Percentiles rank a stretch among this genome's conserved stretches.
phyloP scores from a whole-genome alignment of 2,113 vertebrate genomes.

The Anarrhichthys ocellatus region DNA sequence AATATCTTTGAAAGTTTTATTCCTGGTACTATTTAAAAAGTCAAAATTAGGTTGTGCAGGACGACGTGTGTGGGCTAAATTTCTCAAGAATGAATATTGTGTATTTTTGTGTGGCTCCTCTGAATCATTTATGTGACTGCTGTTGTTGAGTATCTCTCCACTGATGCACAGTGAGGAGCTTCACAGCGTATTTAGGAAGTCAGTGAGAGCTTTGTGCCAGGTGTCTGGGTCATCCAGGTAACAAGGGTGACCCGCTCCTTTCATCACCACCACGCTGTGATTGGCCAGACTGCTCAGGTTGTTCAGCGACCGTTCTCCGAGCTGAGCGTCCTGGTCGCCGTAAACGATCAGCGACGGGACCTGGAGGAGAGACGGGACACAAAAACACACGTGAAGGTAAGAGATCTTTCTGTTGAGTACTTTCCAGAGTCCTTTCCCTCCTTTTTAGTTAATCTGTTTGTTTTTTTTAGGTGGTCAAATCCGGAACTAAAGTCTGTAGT shows the following conservation, averaged over 20 bases:
- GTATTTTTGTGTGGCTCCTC: slow-evolving; percentile 2
- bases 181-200: slow-evolving; percentile 87
- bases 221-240: slow-evolving; percentile 92
- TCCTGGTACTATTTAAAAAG: slow-evolving; percentile 3
- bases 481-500: slow-evolving; percentile 32
- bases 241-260: slow-evolving; percentile 92
- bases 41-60: slow-evolving; percentile 10
- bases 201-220: slow-evolving; percentile 90
- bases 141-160: not conserved
- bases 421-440: not conserved
- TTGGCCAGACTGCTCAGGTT: slow-evolving; percentile 90
- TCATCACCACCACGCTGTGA: slow-evolving; percentile 90
- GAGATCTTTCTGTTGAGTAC: not conserved
- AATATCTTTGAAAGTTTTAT: not conserved
- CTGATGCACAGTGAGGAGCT: not conserved
- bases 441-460: not conserved
- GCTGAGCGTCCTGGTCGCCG: slow-evolving; percentile 88
- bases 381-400: slow-evolving; percentile 19
- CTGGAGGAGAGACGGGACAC: slow-evolving; percentile 74
- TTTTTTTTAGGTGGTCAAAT: not conserved
- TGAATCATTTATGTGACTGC: slow-evolving; percentile 6
- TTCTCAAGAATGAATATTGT: slow-evolving; percentile 16
- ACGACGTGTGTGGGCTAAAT: not conserved
- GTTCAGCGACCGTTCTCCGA: slow-evolving; percentile 88
- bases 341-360: slow-evolving; percentile 91